These are phyloP conservation scores for Megaceryle alcyon DNA, from an alignment of 2,797 vertebrate genomes.

Conservation along the genomic window DNA sequence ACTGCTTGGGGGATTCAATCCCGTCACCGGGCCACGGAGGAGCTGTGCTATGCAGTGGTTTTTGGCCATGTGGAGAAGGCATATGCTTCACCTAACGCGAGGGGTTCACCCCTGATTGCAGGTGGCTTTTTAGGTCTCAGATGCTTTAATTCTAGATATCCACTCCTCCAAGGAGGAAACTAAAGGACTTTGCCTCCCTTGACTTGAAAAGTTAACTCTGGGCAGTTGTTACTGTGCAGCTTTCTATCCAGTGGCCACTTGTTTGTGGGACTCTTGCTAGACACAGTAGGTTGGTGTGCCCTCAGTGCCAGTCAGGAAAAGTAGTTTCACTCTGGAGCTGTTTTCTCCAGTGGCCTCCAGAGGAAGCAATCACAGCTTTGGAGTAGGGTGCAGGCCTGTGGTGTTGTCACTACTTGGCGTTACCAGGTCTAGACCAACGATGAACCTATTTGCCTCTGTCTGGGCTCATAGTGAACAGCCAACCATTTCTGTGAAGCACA, in stretches of 20 bases:
- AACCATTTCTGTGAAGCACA: background rate
- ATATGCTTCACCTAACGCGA: background rate
- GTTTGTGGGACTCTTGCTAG: background rate
- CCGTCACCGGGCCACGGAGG: fast-evolving
- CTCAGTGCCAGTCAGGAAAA: background rate
- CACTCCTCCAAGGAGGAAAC: background rate
- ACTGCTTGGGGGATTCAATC: background rate
- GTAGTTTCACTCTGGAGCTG: background rate
- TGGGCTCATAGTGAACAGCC: background rate
- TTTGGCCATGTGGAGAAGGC: background rate
- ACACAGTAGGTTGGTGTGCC: background rate
- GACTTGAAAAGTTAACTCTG: background rate
- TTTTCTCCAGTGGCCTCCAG: background rate
- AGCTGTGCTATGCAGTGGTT: fast-evolving
- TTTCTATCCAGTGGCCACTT: background rate
- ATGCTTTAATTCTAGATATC: background rate
- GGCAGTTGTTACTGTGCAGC: background rate
- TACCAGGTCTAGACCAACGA: slow-evolving; percentile 38
- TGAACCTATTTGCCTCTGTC: slow-evolving; percentile 41
- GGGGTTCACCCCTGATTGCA: background rate
- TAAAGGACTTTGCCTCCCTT: background rate
- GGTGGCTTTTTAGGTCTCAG: background rate
- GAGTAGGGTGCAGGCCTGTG: background rate
- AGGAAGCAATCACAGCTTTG: slow-evolving; percentile 3
- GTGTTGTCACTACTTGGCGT: background rate